Conservation (phyloP, 1,140 invertebrate species). For the Octopus bimaculoides region DNA sequence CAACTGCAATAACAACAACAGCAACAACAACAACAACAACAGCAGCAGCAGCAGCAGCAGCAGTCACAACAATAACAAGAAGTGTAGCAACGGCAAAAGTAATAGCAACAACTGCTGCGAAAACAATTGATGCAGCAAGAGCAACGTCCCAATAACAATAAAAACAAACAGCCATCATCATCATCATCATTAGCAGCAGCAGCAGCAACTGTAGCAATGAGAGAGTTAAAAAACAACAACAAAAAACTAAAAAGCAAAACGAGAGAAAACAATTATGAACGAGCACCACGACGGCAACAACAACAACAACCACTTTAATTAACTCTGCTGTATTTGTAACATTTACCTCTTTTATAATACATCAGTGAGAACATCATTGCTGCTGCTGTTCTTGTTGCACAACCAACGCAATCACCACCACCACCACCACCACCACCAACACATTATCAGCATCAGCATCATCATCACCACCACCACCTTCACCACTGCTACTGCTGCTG, state of each 20-base stretch:
- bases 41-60: not conserved
- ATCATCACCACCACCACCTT: constrained; percentile 1
- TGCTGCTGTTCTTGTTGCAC: not conserved
- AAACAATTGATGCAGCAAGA: too few species aligned
- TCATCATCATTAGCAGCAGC: too few species aligned
- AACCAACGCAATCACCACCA: not conserved
- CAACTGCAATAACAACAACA: not conserved
- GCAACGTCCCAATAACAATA: too few species aligned
- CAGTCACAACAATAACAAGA: too few species aligned
- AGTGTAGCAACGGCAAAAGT: too few species aligned
- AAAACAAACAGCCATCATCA: too few species aligned
- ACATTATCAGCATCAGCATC: constrained; percentile 14
- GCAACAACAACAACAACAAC: constrained; percentile 9
- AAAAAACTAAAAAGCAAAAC: too few species aligned
- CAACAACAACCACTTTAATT: not conserved
- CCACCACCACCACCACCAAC: constrained; percentile 4
- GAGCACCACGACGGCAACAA: too few species aligned
- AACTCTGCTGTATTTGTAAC: not conserved
- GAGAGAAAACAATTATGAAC: too few species aligned
- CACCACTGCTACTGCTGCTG: not conserved
- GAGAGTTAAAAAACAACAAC: too few species aligned
- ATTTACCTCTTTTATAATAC: not conserved
- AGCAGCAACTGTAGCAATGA: too few species aligned
- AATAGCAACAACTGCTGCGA: too few species aligned
- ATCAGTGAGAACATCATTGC: not conserved